phyloP scores from a whole-genome alignment of 2,888 invertebrate species.

The Xanthia togata region DNA sequence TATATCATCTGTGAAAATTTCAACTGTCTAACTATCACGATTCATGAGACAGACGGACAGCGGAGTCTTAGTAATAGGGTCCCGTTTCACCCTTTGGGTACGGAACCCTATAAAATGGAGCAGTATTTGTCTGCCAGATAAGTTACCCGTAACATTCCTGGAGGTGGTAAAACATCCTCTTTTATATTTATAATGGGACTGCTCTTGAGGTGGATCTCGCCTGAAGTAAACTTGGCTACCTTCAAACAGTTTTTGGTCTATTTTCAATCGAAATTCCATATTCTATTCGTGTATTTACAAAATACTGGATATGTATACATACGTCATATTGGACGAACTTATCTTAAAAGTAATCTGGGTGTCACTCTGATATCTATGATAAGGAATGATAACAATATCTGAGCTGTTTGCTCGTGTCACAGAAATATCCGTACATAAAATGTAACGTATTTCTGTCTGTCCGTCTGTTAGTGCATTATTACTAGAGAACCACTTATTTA shows the following conservation, averaged over 20 bases:
- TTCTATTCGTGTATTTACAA: neutral
- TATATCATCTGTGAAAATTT: no score
- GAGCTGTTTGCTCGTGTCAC: slow-evolving; percentile 45
- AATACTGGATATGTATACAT: slow-evolving; percentile 20
- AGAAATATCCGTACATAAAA: slow-evolving; percentile 2
- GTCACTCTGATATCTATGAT: slow-evolving; percentile 43
- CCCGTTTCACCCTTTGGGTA: no score
- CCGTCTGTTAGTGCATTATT: no score
- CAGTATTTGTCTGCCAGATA: no score
- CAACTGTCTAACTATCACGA: no score
- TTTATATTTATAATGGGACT: neutral
- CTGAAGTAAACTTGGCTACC: neutral
- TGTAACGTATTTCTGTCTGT: neutral
- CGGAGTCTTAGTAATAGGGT: no score
- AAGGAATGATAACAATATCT: slow-evolving; percentile 38
- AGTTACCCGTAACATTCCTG: no score
- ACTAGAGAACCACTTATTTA: neutral
- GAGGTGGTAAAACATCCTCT: no score
- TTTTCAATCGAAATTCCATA: neutral
- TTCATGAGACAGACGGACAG: no score
- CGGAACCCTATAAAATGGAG: no score
- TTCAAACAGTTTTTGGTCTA: neutral
- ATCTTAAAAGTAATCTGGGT: slow-evolving; percentile 37
- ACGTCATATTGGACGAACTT: slow-evolving; percentile 30
- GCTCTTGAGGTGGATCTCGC: neutral